These are phyloP conservation scores for Benthosema pterotum DNA, from an alignment of 2,797 vertebrate genomes.

Conservation along the genomic window DNA sequence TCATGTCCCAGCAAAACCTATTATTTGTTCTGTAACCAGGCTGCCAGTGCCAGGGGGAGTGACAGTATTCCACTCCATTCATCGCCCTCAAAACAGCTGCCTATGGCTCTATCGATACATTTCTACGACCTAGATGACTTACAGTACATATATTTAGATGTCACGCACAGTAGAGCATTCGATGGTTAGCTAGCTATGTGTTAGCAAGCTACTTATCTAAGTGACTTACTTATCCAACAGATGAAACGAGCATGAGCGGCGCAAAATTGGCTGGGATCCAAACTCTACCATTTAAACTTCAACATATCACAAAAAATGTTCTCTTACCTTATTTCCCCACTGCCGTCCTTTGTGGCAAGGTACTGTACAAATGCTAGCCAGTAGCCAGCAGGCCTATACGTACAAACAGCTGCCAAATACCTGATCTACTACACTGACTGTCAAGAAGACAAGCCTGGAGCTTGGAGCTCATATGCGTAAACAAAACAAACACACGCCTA, in stretches of 20 bases:
- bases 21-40: background rate
- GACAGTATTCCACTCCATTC: background rate
- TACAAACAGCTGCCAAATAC: too few species aligned
- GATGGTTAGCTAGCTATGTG: too few species aligned
- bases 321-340: conserved; percentile 46
- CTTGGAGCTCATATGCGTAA: too few species aligned
- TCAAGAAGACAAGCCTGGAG: too few species aligned
- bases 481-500: too few species aligned
- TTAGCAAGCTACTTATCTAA: too few species aligned
- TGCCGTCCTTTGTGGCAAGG: background rate
- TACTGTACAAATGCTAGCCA: background rate
- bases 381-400: too few species aligned
- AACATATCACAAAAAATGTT: background rate
- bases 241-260: too few species aligned
- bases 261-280: background rate
- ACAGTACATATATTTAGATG: too few species aligned
- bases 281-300: background rate
- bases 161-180: too few species aligned
- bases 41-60: background rate
- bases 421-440: too few species aligned
- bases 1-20: conserved; percentile 20
- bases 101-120: background rate
- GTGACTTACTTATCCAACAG: conserved; percentile 47
- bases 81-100: too few species aligned
- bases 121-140: background rate